These are phyloP conservation scores for Notechis scutatus DNA, from an alignment of 2,113 vertebrate species.

Conservation along the genomic window DNA sequence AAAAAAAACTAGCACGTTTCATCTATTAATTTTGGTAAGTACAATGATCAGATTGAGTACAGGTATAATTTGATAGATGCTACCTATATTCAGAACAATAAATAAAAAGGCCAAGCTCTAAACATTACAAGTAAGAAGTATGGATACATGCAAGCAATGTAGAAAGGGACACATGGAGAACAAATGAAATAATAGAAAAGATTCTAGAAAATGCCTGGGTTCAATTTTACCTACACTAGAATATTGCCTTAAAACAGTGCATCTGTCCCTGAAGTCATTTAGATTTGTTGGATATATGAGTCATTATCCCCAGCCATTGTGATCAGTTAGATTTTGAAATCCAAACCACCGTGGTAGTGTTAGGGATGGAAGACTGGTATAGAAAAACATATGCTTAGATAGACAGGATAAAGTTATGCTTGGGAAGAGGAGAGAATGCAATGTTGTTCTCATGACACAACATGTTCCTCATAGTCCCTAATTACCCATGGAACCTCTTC, in stretches of 20 bases:
- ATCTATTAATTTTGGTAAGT: background rate
- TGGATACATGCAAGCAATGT: background rate
- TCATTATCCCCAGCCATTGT: background rate
- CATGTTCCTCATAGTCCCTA: background rate
- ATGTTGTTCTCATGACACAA: background rate
- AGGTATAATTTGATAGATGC: background rate
- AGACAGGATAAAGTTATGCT: background rate
- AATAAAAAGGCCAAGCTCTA: background rate
- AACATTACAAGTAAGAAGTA: background rate
- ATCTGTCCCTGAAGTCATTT: background rate
- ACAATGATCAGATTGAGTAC: background rate
- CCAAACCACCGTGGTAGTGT: background rate
- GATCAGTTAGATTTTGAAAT: background rate
- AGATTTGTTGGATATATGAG: background rate
- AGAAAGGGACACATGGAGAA: background rate
- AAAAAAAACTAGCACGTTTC: background rate
- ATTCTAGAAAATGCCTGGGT: background rate
- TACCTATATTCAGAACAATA: background rate
- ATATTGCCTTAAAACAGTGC: background rate
- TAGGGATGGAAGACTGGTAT: background rate
- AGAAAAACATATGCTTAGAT: background rate
- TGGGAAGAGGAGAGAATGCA: background rate
- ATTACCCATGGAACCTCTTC: background rate
- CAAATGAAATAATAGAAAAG: background rate
- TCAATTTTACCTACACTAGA: background rate